These are phyloP conservation scores for Pterocles burchelli DNA, from an alignment of 2,113 vertebrate species.

Conservation along the genomic window DNA sequence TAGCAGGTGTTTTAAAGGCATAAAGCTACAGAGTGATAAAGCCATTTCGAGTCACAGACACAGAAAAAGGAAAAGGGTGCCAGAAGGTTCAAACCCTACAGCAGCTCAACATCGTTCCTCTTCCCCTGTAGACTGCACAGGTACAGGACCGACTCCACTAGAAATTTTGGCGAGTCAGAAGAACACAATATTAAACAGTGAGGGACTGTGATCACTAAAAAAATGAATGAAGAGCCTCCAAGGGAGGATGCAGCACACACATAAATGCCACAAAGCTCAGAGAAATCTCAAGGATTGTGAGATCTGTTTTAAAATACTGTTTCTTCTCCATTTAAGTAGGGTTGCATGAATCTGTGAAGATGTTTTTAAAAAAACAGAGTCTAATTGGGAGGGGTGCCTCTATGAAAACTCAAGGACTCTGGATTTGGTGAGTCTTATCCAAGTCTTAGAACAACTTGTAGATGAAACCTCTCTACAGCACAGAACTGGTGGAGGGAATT, in stretches of 20 bases:
- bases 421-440: background rate
- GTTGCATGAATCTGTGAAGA: background rate
- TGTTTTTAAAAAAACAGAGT: background rate
- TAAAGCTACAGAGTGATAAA: conserved; percentile 38
- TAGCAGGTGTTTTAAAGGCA: conserved; percentile 49
- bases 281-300: background rate
- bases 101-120: background rate
- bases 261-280: background rate
- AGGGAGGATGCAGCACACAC: background rate
- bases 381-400: background rate
- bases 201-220: background rate
- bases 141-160: background rate
- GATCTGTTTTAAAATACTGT: background rate
- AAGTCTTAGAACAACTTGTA: background rate
- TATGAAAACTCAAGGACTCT: background rate
- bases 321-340: background rate
- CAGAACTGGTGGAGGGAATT: background rate
- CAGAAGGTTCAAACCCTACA: background rate
- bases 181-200: background rate
- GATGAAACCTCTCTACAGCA: background rate
- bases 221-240: background rate
- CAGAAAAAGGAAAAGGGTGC: background rate
- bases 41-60: conserved; percentile 3
- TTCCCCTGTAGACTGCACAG: background rate
- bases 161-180: background rate